phyloP scores from a whole-genome alignment of 2,113 vertebrate genomes.

The Sula dactylatra region DNA sequence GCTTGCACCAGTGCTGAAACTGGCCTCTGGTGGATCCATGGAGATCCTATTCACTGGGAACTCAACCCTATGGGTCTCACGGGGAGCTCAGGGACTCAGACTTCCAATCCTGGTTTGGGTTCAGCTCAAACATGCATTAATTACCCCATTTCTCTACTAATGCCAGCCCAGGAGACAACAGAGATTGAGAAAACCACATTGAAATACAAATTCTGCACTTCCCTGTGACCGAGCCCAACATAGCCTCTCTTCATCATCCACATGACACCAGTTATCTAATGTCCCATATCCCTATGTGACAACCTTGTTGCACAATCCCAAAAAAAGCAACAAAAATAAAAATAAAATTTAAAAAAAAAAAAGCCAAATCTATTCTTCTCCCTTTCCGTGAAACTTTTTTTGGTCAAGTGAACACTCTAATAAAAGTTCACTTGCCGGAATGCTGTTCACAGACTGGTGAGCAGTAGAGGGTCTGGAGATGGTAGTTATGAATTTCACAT shows the following conservation, averaged over 20 bases:
- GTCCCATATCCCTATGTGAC: not conserved
- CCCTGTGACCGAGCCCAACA: not conserved
- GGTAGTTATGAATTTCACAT: not conserved
- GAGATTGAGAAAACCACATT: not conserved
- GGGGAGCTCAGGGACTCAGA: not conserved
- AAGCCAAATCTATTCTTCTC: not conserved
- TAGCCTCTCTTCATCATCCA: not conserved
- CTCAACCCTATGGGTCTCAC: not conserved
- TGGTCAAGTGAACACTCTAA: not conserved
- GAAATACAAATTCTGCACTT: not conserved
- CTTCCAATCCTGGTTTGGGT: not conserved
- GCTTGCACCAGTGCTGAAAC: not conserved
- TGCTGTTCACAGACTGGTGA: not conserved
- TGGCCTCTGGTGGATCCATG: not conserved
- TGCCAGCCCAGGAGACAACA: not conserved
- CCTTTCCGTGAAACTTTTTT: not conserved
- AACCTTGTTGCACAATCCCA: not conserved
- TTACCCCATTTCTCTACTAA: not conserved
- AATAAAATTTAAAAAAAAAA: not conserved
- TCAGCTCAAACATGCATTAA: not conserved
- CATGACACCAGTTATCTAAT: not conserved
- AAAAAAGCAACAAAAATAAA: not conserved
- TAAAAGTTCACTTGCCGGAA: not conserved
- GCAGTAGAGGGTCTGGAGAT: not conserved
- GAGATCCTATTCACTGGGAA: not conserved